Base-by-base conservation (phyloP, 2,888 invertebrate species). In the Leptarthrus brevirostris region DNA sequence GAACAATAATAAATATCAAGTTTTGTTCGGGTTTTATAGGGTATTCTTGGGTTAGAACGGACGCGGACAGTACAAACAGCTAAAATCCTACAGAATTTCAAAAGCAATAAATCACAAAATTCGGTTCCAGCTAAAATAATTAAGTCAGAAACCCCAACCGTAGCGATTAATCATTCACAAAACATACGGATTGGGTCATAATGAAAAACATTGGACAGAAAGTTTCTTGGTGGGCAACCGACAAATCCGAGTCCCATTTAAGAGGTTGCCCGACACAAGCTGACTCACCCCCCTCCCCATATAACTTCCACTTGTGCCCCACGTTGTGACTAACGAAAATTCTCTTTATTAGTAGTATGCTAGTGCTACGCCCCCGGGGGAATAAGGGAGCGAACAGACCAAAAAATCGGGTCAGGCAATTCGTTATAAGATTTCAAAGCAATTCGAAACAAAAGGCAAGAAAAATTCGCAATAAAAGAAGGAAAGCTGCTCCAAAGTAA, bases 101-200 rank as follows among this genome's bases (percentile, higher is more conserved):
- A 22, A n/a, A 26, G 16, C 47, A 44, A 69, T 69, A 69, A 69
- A 69, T 69, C 69, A 69, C 69, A 52, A 69, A 40, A 52, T 69
- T 69, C 36, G 34, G 52, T 34, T 69, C 52, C 69, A 69, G 52
- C 30, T 52, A 52, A 69, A 69, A 69, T 69, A 69, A 69, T 69
- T 69, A 69, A 69, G 69, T 69, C 69, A 69, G 69, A 69, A 52
- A 52, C 30, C 18, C 69, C 34, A 52, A 52, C 69, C 36, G 52
- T 69, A 22, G 52, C 20, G 69, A 69, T 69, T 69, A 69, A 69
- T 69, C 69, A 69, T 69, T 52, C 52, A 69, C 30, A 52, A 69
- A 69, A 66, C 64, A 66, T 52, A 69, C 52, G 69, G 30, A 69
- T 69, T 69, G 69, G 52, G 69, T 10, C 12, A 47, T 44, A n/a